These are phyloP conservation scores for Meteorus sp. DNA, from an alignment of 1,140 invertebrate genomes.

Conservation along the genomic window DNA sequence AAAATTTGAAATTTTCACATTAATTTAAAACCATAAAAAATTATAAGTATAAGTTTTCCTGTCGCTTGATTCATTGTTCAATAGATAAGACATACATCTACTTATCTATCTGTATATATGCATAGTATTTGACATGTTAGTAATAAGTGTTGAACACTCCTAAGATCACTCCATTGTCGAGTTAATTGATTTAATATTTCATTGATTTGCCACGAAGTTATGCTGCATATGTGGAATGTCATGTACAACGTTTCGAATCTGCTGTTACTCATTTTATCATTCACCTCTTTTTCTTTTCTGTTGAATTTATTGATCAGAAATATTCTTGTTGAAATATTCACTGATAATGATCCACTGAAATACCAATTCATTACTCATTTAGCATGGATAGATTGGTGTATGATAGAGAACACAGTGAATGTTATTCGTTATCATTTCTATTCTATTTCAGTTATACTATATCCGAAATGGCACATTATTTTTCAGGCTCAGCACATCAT, in stretches of 20 bases:
- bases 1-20: constrained; percentile 30
- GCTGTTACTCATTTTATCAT: not conserved
- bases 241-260: constrained; percentile 23
- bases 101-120: too few species aligned
- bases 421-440: not conserved
- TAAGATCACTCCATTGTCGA: not conserved
- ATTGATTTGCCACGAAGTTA: not conserved
- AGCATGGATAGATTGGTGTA: too few species aligned
- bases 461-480: not conserved
- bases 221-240: too few species aligned
- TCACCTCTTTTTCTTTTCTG: not conserved
- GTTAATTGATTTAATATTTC: not conserved
- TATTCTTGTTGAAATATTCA: too few species aligned
- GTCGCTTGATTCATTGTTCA: not conserved
- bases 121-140: too few species aligned
- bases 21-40: not conserved
- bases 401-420: too few species aligned
- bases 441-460: not conserved
- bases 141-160: too few species aligned
- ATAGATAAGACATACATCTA: too few species aligned
- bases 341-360: too few species aligned
- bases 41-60: too few species aligned
- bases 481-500: constrained; percentile 19
- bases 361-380: too few species aligned
- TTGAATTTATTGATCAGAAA: not conserved